Percentiles rank a stretch among this genome's conserved stretches.
These are phyloP conservation scores for Turdus rufiventris DNA, from an alignment of 2,113 vertebrate species.

Conservation along the genomic window DNA sequence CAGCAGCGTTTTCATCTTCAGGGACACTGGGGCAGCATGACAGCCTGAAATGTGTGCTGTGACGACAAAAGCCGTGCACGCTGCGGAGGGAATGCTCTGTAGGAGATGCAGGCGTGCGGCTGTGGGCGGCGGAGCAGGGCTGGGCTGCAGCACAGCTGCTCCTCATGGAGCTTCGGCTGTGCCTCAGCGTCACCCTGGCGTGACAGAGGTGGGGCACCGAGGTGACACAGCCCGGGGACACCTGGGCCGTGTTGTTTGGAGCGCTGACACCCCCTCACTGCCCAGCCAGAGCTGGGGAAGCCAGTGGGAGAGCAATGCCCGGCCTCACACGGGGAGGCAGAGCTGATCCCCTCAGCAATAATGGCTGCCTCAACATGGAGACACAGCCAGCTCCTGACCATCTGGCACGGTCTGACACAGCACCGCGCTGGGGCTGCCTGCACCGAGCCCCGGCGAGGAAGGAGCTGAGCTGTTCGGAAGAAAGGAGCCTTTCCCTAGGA, in stretches of 20 bases:
- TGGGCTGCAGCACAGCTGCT: not conserved
- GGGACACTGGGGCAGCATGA: not conserved
- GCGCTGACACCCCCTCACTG: not conserved
- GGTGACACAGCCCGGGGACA: not conserved
- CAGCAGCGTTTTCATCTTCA: not conserved
- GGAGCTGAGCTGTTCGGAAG: not conserved
- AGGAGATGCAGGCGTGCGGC: not conserved
- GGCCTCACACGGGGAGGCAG: fast-evolving
- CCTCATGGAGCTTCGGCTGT: fast-evolving
- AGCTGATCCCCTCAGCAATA: not conserved
- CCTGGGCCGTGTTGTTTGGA: not conserved
- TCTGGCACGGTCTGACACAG: not conserved
- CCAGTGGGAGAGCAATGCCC: not conserved
- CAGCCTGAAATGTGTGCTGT: not conserved
- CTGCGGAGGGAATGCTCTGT: not conserved
- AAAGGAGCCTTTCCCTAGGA: not conserved
- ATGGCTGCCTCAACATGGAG: fast-evolving
- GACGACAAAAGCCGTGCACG: not conserved
- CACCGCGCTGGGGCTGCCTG: not conserved
- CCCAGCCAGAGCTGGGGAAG: not conserved
- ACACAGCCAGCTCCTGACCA: not conserved
- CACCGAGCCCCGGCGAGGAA: not conserved
- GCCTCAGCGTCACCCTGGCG: not conserved
- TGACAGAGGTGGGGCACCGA: not conserved
- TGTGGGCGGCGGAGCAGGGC: not conserved